These are phyloP conservation scores for Lycaena phlaeas DNA, from an alignment of 2,888 invertebrate species.

Conservation along the genomic window DNA sequence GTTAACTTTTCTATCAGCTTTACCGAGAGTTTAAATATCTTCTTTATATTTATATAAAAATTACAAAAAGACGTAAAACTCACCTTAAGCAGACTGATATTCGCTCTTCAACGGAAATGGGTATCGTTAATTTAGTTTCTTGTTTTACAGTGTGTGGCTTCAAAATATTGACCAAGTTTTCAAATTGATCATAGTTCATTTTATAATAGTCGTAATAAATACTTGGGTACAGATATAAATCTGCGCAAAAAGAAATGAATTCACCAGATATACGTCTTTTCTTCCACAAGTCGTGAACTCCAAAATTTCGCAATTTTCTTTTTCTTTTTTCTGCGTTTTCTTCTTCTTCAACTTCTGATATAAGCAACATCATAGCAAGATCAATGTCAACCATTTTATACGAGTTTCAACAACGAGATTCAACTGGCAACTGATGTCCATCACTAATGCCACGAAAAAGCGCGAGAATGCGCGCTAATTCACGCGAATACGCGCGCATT, in stretches of 20 bases:
- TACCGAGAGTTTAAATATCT: not conserved
- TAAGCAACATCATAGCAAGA: constrained; percentile 3
- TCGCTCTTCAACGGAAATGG: constrained; percentile 19
- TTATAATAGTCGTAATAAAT: too few species aligned
- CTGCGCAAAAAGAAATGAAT: too few species aligned
- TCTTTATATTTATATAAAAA: constrained; percentile 7
- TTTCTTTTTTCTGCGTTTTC: constrained; percentile 3
- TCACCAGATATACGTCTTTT: too few species aligned
- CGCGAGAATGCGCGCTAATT: too few species aligned
- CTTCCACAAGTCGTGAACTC: constrained; percentile 9
- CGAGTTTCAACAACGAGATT: not conserved
- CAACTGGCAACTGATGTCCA: too few species aligned
- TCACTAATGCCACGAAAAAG: too few species aligned
- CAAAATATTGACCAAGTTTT: too few species aligned
- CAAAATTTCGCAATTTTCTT: constrained; percentile 8
- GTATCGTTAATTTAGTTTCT: too few species aligned
- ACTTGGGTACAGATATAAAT: too few species aligned
- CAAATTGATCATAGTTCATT: too few species aligned
- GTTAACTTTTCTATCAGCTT: not conserved
- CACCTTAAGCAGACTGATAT: constrained; percentile 18
- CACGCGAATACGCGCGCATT: too few species aligned
- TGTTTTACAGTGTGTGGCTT: too few species aligned
- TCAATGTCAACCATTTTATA: constrained; percentile 8
- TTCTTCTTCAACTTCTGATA: constrained; percentile 7
- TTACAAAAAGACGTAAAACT: constrained; percentile 12